These are phyloP conservation scores for Ptychadena robeensis DNA, from an alignment of 2,797 vertebrate species.

Conservation along the genomic window DNA sequence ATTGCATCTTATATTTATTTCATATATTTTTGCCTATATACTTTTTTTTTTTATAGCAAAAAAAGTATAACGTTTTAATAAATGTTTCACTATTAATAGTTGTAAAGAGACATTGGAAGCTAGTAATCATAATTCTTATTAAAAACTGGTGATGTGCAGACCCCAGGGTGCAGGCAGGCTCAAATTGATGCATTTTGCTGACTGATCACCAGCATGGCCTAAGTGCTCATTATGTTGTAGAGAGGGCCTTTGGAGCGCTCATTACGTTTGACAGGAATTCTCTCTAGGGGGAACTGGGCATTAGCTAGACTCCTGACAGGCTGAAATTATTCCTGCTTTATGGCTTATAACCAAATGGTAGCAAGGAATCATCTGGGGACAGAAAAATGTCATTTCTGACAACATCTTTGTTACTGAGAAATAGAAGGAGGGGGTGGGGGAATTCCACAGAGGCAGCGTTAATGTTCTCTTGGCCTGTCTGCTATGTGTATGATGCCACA, in stretches of 20 bases:
- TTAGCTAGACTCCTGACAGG: constrained; percentile 83
- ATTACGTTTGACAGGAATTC: constrained; percentile 85
- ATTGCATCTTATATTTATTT: not conserved
- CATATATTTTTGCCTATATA: too few relatives aligned
- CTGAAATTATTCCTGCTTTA: constrained; percentile 85
- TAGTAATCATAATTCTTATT: constrained; percentile 85
- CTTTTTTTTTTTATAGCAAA: not conserved
- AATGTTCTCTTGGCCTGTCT: constrained; percentile 67
- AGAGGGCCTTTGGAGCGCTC: constrained; percentile 83
- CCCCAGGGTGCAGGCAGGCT: constrained; percentile 80
- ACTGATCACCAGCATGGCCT: constrained; percentile 84
- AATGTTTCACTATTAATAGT: constrained; percentile 71
- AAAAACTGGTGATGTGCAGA: constrained; percentile 80
- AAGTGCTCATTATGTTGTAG: constrained; percentile 89
- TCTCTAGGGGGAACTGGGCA: constrained; percentile 84
- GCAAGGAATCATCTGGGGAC: constrained; percentile 83
- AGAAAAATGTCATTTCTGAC: constrained; percentile 84
- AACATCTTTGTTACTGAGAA: constrained; percentile 83
- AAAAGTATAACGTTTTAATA: constrained; percentile 65
- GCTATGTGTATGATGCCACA: constrained; percentile 50
- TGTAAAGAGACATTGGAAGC: constrained; percentile 77
- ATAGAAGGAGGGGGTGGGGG: constrained; percentile 68
- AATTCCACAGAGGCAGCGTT: constrained; percentile 67
- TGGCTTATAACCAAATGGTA: constrained; percentile 85
- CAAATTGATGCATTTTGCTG: constrained; percentile 84